Percentiles rank a stretch among this genome's conserved stretches.
Evolutionary conservation across 2,113 vertebrate genomes (phyloP).

Genomic region (Chrysemys picta): DNA sequence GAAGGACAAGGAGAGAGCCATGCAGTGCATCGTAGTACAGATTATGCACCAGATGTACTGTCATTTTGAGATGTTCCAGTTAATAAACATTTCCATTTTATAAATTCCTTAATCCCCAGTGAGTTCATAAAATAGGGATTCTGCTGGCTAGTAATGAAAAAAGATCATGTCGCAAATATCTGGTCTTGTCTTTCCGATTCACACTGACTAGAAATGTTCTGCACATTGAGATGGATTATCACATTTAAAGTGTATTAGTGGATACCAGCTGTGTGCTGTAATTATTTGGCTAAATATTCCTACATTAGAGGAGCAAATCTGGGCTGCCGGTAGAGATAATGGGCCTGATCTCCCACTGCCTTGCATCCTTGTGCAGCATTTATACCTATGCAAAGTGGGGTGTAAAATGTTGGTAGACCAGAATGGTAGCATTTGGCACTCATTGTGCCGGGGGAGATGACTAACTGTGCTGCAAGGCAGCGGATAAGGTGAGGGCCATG

Average conservation of each 20-base stretch:
- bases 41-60: background rate
- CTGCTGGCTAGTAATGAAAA: constrained; percentile 7
- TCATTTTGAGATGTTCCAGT: background rate
- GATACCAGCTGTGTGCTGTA: constrained; percentile 68
- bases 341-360: constrained; percentile 44
- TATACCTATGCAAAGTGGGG: background rate
- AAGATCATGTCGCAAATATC: constrained; percentile 27
- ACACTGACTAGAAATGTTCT: constrained; percentile 45
- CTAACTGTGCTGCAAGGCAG: background rate
- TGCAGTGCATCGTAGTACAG: background rate
- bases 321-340: constrained; percentile 27
- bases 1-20: background rate
- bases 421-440: constrained; percentile 30
- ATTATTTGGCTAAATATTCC: constrained; percentile 71
- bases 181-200: constrained; percentile 57
- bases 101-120: background rate
- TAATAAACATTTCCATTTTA: background rate
- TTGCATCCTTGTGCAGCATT: background rate
- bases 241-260: constrained; percentile 68
- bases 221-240: constrained; percentile 62
- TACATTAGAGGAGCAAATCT: constrained; percentile 31
- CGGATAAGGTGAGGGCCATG: background rate
- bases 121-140: background rate
- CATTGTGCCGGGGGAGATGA: background rate
- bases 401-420: background rate